Percentiles rank a stretch among this genome's conserved stretches.
These are phyloP conservation scores for Coracopsis vasa DNA, from an alignment of 2,113 vertebrate genomes.

Conservation along the genomic window DNA sequence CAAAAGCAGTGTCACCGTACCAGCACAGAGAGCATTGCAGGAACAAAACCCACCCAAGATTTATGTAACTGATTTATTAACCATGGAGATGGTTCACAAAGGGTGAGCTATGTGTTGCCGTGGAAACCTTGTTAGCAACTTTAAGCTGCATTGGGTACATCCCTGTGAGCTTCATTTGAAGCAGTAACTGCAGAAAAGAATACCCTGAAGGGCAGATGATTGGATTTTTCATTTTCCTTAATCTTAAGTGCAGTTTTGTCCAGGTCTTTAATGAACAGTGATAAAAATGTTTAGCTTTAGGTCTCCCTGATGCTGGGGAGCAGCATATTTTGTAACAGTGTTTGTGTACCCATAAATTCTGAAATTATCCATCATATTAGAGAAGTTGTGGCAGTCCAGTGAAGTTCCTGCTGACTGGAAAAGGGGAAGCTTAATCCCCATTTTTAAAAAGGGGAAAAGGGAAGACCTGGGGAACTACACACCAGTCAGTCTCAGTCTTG, in stretches of 20 bases:
- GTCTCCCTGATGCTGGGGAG: not conserved
- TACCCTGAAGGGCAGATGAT: not conserved
- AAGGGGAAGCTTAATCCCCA: not conserved
- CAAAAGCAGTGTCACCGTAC: rapidly evolving
- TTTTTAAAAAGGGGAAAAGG: not conserved
- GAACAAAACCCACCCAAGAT: constrained; percentile 16
- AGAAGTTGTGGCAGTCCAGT: not conserved
- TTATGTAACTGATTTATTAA: constrained; percentile 40
- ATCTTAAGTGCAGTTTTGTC: not conserved
- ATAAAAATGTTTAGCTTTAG: not conserved
- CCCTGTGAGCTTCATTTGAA: not conserved
- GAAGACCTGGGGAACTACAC: not conserved
- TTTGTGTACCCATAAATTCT: not conserved
- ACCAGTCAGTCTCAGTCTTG: not conserved
- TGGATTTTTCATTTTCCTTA: constrained; percentile 18
- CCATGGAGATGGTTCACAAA: not conserved
- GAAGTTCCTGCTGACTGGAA: not conserved
- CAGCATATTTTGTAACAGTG: not conserved
- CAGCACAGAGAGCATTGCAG: not conserved
- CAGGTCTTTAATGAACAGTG: not conserved
- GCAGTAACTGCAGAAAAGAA: not conserved
- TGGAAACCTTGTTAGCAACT: constrained; percentile 47
- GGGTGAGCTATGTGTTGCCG: constrained; percentile 16
- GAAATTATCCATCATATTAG: not conserved
- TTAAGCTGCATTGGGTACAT: not conserved